phyloP scores from a whole-genome alignment of 2,113 vertebrate species.

The Panurus biarmicus region DNA sequence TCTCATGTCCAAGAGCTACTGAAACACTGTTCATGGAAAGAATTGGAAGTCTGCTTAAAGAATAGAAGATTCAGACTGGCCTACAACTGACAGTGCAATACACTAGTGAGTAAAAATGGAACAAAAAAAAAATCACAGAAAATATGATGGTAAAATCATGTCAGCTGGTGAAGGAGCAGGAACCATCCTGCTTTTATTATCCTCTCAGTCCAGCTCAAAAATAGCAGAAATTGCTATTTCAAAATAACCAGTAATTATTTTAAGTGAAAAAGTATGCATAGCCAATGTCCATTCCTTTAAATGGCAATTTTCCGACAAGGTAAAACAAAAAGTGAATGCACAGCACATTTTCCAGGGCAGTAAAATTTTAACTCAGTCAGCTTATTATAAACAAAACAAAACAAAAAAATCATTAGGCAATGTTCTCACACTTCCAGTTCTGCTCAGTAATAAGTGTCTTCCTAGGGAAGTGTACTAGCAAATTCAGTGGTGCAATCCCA shows the following conservation, averaged over 20 bases:
- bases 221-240: neutral
- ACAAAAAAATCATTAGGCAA: neutral
- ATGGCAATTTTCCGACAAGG: neutral
- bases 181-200: neutral
- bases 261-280: neutral
- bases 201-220: neutral
- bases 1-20: neutral
- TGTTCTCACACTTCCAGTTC: neutral
- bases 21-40: neutral
- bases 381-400: neutral
- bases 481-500: neutral
- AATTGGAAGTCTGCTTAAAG: neutral
- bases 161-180: neutral
- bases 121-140: neutral
- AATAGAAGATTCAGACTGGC: neutral
- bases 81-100: neutral
- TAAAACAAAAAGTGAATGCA: neutral
- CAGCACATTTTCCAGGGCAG: neutral
- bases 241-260: neutral
- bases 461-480: neutral
- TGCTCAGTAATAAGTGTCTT: neutral
- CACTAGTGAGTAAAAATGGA: neutral
- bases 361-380: conserved; percentile 2
- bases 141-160: neutral
- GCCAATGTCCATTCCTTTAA: neutral